Conservation (phyloP, 35 echinoderm and acorn worm species). For the Apostichopus californicus region DNA sequence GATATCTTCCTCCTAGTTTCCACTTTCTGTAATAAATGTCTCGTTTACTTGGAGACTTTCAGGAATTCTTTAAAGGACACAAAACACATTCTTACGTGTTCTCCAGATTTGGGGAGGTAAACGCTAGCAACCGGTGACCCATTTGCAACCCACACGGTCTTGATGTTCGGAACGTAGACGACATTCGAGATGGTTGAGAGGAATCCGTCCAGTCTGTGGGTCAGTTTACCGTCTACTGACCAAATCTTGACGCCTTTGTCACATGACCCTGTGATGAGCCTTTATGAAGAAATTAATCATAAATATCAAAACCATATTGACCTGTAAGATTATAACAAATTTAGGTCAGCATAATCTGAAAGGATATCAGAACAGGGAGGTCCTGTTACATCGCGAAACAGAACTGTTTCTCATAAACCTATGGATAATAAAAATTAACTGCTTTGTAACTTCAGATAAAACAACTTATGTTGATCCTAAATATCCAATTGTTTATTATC, state of each 20-base stretch:
- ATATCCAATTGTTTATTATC: too few species aligned
- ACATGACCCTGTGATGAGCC: conserved; percentile 94
- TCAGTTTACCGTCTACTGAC: conserved; percentile 96
- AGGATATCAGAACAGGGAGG: too few species aligned
- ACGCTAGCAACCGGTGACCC: conserved; percentile 75
- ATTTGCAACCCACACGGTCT: conserved; percentile 92
- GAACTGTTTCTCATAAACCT: too few species aligned
- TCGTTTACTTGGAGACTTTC: background rate
- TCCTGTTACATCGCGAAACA: too few species aligned
- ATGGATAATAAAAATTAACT: too few species aligned
- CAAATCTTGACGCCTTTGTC: conserved; percentile 99
- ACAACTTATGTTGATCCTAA: too few species aligned
- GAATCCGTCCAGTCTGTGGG: conserved; percentile 93
- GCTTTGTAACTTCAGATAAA: too few species aligned
- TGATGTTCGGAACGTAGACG: conserved; percentile 92
- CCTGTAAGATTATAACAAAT: background rate
- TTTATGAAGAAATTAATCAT: conserved; percentile 30
- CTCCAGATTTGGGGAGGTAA: conserved; percentile 94
- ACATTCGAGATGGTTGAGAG: conserved; percentile 83
- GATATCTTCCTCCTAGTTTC: too few species aligned
- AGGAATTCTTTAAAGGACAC: background rate
- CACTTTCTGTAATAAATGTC: too few species aligned
- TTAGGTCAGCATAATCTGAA: too few species aligned
- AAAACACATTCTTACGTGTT: conserved; percentile 75
- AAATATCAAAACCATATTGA: background rate